Evolutionary conservation across 1,140 invertebrate species (phyloP), one percentile per base, ranked within the genome.

Genomic region (Zaprionus vittiger): DNA sequence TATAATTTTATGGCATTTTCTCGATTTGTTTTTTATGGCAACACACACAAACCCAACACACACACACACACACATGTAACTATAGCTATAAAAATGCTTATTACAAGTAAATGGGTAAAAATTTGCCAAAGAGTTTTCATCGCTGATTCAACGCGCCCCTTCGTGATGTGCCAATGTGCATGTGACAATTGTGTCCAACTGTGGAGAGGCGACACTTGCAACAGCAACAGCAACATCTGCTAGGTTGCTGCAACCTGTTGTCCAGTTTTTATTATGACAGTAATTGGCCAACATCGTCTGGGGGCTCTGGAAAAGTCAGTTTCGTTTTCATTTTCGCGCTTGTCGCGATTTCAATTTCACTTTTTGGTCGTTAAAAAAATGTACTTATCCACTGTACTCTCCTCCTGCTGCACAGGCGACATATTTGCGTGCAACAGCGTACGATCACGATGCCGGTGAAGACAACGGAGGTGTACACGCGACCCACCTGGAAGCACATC

Each of bases 391-490:
- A 77, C 66, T 63, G 41, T 66, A 63, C 49, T 69, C 47, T 59
- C 14, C 17, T 64, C 91, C 91, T 34, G 31, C 31, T 34, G 12
- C 5, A 55, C 87, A 94, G 94, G 37, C 90, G 94, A 41, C 94
- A 94, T 83, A 93, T 94, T 57, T 94, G 94, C 86, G 83, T 93
- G 47, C 87, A 92, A 34, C 93, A 94, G 49, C 93, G 93, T 31
- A 93, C 93, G 15, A 90, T 94, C 17, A 92, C 91, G 34, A 89
- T 93, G 73, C 94, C 94, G n/a, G 83, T 94, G 22, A 94, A 94
- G 77, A 93, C 93, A 28, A 93, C 93, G 54, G 93, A 94, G 82
- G 91, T 93, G 4, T 94, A 93, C 67, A 84, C 75, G 47, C 80
- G 91, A 59, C 91, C 91, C 66, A 92, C 86, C 65, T 94, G 93